Percentiles rank a stretch among this genome's conserved stretches.
Evolutionary conservation across 1,140 invertebrate species (phyloP).

Genomic region (Zaprionus taronus): DNA sequence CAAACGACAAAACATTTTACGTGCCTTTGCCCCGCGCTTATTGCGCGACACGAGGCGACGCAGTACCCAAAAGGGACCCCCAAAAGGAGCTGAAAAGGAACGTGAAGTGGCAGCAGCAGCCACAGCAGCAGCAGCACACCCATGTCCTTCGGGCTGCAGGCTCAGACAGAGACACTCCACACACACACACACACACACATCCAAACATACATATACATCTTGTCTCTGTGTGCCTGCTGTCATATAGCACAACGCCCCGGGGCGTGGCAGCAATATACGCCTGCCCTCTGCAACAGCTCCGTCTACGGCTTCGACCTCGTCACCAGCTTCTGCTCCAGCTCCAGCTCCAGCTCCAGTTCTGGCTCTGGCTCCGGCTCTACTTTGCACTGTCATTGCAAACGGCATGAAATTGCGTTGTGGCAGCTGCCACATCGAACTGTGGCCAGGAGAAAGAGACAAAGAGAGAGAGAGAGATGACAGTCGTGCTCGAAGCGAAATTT

Average conservation of each 20-base stretch:
- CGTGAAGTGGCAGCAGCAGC: background rate
- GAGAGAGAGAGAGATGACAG: background rate
- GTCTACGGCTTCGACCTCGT: background rate
- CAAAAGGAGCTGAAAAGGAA: background rate
- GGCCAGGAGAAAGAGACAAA: background rate
- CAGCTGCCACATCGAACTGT: constrained; percentile 4
- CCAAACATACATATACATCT: background rate
- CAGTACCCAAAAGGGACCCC: background rate
- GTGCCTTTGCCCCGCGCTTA: constrained; percentile 30
- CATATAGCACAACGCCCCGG: constrained; percentile 4
- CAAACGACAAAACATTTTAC: constrained; percentile 81
- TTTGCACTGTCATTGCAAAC: constrained; percentile 16
- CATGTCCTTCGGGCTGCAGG: background rate
- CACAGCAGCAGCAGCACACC: background rate
- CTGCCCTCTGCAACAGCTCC: background rate
- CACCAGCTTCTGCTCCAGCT: background rate
- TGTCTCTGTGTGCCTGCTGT: background rate
- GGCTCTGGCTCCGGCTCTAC: background rate
- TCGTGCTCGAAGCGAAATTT: background rate
- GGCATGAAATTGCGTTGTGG: constrained; percentile 19
- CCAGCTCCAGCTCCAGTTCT: background rate
- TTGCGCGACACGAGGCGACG: background rate
- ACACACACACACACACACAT: background rate
- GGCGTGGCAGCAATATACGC: constrained; percentile 11
- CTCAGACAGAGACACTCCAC: constrained; percentile 2